A percentile compares a stretch with the other conserved stretches of the same genome.
Evolutionary conservation across 2,113 vertebrate genomes (phyloP).

Genomic region (Eptesicus fuscus): DNA sequence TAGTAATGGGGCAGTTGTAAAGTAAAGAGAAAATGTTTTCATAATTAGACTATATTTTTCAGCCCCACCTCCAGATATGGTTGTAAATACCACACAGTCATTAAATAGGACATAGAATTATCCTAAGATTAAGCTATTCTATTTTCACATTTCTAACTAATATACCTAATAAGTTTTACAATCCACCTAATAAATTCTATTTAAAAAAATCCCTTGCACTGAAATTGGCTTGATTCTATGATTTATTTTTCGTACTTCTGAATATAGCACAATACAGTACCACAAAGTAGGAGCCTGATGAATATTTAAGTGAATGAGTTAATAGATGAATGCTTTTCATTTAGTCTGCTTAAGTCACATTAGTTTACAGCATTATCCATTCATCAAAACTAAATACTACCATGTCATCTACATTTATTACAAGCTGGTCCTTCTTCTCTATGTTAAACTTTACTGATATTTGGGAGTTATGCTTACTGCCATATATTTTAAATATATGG

Average conservation of each 20-base stretch:
- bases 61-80: constrained; percentile 46
- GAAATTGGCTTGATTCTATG: background rate
- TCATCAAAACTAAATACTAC: constrained; percentile 51
- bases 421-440: background rate
- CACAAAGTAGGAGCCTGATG: constrained; percentile 35
- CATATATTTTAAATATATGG: constrained; percentile 17
- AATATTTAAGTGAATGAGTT: constrained; percentile 50
- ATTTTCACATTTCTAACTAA: background rate
- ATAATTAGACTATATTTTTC: constrained; percentile 61
- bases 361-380: constrained; percentile 40
- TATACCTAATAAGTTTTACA: background rate
- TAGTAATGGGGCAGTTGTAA: constrained; percentile 54
- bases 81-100: constrained; percentile 42
- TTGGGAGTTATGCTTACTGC: constrained; percentile 17
- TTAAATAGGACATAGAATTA: background rate
- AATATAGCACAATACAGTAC: constrained; percentile 14
- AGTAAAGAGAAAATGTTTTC: constrained; percentile 59
- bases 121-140: background rate
- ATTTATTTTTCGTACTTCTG: background rate
- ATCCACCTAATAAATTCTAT: background rate
- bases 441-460: constrained; percentile 28
- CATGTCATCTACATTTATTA: constrained; percentile 43
- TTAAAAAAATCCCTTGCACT: background rate
- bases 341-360: constrained; percentile 20
- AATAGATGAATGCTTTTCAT: constrained; percentile 54